Conservation (phyloP, 1,140 invertebrate genomes). For the Saccostrea cuccullata region DNA sequence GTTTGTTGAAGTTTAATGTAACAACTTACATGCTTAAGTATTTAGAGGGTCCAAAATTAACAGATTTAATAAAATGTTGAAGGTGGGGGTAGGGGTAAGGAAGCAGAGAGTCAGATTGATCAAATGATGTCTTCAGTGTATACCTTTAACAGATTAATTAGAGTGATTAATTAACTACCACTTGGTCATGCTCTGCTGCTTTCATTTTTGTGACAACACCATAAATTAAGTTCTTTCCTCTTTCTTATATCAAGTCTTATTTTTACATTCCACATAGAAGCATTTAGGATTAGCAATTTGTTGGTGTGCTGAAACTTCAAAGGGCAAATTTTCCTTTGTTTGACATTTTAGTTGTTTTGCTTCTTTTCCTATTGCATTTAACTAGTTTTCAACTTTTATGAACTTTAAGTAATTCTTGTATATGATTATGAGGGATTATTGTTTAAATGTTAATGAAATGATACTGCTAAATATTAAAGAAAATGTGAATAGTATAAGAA, state of each 20-base stretch:
- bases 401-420: too few relatives aligned
- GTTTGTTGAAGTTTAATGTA: neutral
- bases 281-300: neutral
- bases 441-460: too few relatives aligned
- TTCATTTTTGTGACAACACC: constrained; percentile 18
- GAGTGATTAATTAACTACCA: constrained; percentile 9
- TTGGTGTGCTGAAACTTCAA: neutral
- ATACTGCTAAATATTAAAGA: too few relatives aligned
- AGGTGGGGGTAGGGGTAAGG: neutral
- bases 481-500: too few relatives aligned
- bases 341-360: neutral
- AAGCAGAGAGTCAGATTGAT: neutral
- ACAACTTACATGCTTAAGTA: too few relatives aligned
- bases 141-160: neutral
- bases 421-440: too few relatives aligned
- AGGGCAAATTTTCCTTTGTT: neutral
- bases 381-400: too few relatives aligned
- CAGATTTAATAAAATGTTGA: neutral
- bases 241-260: neutral
- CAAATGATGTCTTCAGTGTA: neutral
- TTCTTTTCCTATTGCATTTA: neutral
- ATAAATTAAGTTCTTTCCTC: neutral
- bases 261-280: neutral
- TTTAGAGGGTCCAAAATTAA: neutral
- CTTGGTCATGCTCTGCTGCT: constrained; percentile 16